Percentiles rank a stretch among this genome's conserved stretches.
phyloP scores from a whole-genome alignment of 2,888 invertebrate genomes.

The Plebejus melissa region DNA sequence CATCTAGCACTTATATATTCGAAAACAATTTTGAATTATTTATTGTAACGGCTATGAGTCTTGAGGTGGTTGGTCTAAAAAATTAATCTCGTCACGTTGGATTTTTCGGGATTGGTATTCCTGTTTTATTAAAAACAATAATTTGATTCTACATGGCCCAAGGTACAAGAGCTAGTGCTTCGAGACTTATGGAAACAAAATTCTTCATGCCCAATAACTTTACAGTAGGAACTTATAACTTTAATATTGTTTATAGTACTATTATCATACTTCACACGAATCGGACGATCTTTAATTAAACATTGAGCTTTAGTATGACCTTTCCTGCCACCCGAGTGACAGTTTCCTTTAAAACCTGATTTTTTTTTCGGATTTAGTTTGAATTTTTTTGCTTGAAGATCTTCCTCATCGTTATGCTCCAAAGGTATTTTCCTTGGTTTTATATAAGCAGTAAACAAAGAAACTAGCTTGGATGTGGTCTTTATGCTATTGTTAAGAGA shows the following conservation, averaged over 20 bases:
- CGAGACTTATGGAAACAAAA: background rate
- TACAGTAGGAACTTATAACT: background rate
- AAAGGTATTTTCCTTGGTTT: conserved; percentile 31
- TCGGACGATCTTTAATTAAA: background rate
- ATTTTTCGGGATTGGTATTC: background rate
- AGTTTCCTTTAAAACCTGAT: conserved; percentile 21
- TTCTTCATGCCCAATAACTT: background rate
- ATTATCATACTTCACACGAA: background rate
- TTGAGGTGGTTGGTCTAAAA: conserved; percentile 32
- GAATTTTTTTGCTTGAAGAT: conserved; percentile 4
- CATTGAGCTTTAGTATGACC: conserved; percentile 31
- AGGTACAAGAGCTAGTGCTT: background rate
- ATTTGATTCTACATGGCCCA: background rate
- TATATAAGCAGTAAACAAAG: conserved; percentile 28
- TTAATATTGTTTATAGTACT: background rate
- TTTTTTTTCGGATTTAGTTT: background rate
- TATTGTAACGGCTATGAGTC: conserved; percentile 32
- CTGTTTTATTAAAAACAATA: too few species aligned
- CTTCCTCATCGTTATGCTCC: conserved; percentile 19
- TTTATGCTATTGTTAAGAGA: conserved; percentile 37
- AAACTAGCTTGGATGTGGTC: conserved; percentile 38
- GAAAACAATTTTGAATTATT: conserved; percentile 30
- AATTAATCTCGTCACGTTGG: conserved; percentile 20
- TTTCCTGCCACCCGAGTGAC: conserved; percentile 30
- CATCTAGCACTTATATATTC: conserved; percentile 39